phyloP scores from a whole-genome alignment of 2,113 vertebrate genomes.

The Centropus unirufus region DNA sequence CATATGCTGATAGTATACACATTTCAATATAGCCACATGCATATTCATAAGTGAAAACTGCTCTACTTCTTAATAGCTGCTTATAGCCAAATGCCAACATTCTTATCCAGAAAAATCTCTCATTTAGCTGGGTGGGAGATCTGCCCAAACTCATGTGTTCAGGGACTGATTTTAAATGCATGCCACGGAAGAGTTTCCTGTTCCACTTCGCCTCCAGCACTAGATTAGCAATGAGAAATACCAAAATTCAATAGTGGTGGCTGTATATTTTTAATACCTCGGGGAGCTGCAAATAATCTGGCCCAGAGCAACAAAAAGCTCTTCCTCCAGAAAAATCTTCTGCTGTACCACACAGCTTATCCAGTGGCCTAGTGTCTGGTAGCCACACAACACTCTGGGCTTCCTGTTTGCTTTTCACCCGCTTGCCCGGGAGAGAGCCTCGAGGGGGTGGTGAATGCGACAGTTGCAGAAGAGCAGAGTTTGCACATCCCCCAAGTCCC shows the following conservation, averaged over 20 bases:
- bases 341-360: neutral
- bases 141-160: constrained; percentile 40
- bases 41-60: constrained; percentile 54
- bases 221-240: constrained; percentile 29
- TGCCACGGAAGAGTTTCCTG: constrained; percentile 22
- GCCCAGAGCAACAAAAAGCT: neutral
- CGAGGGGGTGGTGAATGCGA: neutral
- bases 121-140: constrained; percentile 59
- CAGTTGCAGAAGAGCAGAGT: neutral
- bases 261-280: constrained; percentile 31
- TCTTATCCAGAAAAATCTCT: constrained; percentile 60
- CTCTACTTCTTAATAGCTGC: constrained; percentile 50
- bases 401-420: neutral
- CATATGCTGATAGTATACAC: constrained; percentile 17
- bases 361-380: neutral
- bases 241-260: constrained; percentile 19
- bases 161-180: constrained; percentile 51
- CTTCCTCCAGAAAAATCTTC: neutral
- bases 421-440: neutral
- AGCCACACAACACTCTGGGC: neutral
- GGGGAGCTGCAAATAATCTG: neutral
- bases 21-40: constrained; percentile 46
- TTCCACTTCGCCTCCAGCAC: constrained; percentile 25
- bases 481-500: neutral
- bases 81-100: constrained; percentile 56